Conservation (phyloP, 2,113 vertebrate genomes). For the Ceyx cyanopectus region DNA sequence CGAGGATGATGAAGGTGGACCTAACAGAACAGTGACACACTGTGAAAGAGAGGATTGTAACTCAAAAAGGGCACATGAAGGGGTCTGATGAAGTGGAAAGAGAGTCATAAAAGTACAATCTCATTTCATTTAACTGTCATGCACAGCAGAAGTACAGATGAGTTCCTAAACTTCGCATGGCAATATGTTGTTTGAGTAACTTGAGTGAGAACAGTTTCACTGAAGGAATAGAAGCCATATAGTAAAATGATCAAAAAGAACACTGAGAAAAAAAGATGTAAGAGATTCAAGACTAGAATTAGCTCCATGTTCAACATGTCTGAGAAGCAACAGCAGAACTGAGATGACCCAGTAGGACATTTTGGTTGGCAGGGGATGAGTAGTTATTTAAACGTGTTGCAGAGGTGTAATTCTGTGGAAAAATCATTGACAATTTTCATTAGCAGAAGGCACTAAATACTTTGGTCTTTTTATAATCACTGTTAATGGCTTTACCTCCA, state of each 20-base stretch:
- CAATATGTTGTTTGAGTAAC: slow-evolving; percentile 36
- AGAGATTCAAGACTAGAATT: neutral
- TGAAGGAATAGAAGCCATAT: neutral
- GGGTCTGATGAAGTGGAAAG: neutral
- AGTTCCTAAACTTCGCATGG: neutral
- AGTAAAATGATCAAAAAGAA: slow-evolving; percentile 37
- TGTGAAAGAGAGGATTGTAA: neutral
- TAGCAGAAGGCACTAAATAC: neutral
- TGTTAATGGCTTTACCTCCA: neutral
- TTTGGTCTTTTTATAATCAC: neutral
- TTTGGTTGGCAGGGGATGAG: neutral
- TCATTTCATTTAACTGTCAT: neutral
- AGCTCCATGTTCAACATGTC: neutral
- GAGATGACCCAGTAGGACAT: neutral
- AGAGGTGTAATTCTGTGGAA: neutral
- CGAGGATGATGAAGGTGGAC: neutral
- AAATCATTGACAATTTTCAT: neutral
- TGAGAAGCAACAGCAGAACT: slow-evolving; percentile 9
- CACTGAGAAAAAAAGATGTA: neutral
- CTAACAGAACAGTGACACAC: neutral
- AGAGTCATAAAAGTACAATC: neutral
- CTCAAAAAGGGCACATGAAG: neutral
- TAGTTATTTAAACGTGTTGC: neutral
- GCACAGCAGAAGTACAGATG: slow-evolving; percentile 8
- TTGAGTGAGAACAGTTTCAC: slow-evolving; percentile 18